phyloP scores from a whole-genome alignment of 2,888 invertebrate species.

The Dexiosoma caninum region DNA sequence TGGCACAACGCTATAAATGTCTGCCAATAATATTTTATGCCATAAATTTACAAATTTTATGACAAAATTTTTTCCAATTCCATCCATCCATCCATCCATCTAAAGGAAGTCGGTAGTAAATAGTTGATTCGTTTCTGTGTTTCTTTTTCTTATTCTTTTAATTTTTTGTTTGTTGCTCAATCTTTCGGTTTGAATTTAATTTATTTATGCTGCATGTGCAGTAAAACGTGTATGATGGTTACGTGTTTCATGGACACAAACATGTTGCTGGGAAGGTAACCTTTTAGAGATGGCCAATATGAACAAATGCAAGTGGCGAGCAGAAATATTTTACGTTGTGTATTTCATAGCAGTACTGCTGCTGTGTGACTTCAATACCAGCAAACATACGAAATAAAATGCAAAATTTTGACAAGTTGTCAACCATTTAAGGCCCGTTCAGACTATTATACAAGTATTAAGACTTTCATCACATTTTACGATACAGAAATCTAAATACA shows the following conservation, averaged over 20 bases:
- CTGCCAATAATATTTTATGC: slow-evolving; percentile 68
- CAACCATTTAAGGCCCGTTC: too few species aligned
- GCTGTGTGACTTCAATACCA: too few species aligned
- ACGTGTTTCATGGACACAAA: not conserved
- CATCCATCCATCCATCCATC: slow-evolving; percentile 28
- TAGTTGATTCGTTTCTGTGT: not conserved
- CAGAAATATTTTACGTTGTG: too few species aligned
- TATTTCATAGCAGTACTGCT: too few species aligned
- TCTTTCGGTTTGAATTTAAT: not conserved
- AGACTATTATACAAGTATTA: too few species aligned
- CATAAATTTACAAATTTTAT: slow-evolving; percentile 70
- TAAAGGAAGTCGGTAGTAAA: slow-evolving; percentile 39
- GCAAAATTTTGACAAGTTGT: too few species aligned
- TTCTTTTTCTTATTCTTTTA: too few species aligned
- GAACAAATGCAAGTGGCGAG: too few species aligned
- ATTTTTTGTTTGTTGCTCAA: not conserved
- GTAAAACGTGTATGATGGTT: not conserved
- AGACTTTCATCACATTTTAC: too few species aligned
- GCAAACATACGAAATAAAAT: too few species aligned
- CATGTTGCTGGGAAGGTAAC: not conserved
- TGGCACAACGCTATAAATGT: slow-evolving; percentile 70
- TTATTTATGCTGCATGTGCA: slow-evolving; percentile 10
- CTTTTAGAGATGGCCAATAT: too few species aligned
- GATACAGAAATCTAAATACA: too few species aligned
- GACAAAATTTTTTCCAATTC: slow-evolving; percentile 53